Evolutionary conservation across 2,113 vertebrate genomes (phyloP).

Genomic region (Herpailurus yagouaroundi): DNA sequence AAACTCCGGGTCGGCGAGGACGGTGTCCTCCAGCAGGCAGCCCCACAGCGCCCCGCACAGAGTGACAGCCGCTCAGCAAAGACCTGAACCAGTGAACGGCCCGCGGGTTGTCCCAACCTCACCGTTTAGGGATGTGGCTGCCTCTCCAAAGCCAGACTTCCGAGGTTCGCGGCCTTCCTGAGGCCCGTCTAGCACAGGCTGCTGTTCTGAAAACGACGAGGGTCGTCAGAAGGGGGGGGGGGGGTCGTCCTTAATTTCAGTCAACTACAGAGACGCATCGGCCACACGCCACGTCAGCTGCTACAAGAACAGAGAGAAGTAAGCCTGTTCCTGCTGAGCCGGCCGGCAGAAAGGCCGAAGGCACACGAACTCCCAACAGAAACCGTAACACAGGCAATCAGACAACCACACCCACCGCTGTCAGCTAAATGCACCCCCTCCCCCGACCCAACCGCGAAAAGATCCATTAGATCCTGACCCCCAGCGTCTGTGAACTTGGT

Average conservation of each 20-base stretch:
- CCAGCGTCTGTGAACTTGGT: fast-evolving
- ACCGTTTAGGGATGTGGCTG: not conserved
- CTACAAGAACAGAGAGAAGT: no score
- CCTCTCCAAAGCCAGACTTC: not conserved
- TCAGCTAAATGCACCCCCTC: not conserved
- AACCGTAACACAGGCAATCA: fast-evolving
- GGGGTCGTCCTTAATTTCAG: not conserved
- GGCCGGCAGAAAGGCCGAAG: fast-evolving
- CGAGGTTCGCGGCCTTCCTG: not conserved
- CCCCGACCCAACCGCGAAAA: not conserved
- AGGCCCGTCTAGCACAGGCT: fast-evolving
- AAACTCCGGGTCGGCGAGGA: not conserved
- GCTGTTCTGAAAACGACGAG: not conserved
- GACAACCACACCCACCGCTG: fast-evolving
- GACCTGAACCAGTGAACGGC: fast-evolving
- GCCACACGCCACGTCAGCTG: not conserved
- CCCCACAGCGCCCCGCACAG: fast-evolving
- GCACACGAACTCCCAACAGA: fast-evolving
- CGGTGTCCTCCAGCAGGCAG: fast-evolving
- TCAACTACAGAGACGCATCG: fast-evolving
- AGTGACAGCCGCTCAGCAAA: fast-evolving
- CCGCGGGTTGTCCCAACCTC: fast-evolving
- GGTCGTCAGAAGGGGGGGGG: fast-evolving
- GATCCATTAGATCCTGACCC: fast-evolving
- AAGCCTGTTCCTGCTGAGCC: fast-evolving